A percentile compares a stretch with the other conserved stretches of the same genome.
phyloP scores from a whole-genome alignment of 35 echinoderm and acorn worm genomes.

The Nesometra sesokonis region DNA sequence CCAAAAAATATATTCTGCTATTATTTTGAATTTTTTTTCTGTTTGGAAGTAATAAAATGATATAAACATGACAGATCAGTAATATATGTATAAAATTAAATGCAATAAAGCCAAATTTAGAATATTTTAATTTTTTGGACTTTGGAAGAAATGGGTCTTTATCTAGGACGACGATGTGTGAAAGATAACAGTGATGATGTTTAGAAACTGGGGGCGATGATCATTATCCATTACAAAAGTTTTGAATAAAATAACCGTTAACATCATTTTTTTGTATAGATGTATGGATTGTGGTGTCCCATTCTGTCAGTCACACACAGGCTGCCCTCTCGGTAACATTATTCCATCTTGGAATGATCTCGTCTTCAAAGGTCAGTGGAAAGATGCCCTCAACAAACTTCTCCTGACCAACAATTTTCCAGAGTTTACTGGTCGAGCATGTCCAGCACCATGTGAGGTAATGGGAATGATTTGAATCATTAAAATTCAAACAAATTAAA shows the following conservation, averaged over 20 bases:
- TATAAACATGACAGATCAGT: too few species aligned
- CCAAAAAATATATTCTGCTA: too few species aligned
- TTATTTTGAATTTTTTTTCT: too few species aligned
- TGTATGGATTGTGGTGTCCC: constrained; percentile 99
- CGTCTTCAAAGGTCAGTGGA: constrained; percentile 86
- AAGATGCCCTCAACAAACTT: constrained; percentile 86
- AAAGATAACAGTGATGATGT: too few species aligned
- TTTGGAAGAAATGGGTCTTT: too few species aligned
- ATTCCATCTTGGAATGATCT: constrained; percentile 99
- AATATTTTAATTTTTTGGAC: too few species aligned
- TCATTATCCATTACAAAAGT: neutral
- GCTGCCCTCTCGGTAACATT: constrained; percentile 97
- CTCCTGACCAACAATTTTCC: constrained; percentile 94
- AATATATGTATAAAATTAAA: too few species aligned
- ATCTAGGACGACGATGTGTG: too few species aligned
- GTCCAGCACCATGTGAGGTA: constrained; percentile 98
- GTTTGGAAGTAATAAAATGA: too few species aligned
- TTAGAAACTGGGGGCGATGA: too few species aligned
- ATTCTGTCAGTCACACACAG: constrained; percentile 92
- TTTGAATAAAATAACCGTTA: neutral
- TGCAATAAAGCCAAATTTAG: too few species aligned
- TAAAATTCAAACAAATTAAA: neutral
- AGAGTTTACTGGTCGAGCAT: constrained; percentile 93
- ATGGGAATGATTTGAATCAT: neutral
- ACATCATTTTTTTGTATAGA: neutral